Evolutionary conservation across 2,113 vertebrate genomes (phyloP).

Genomic region (Mormyrus lacerda): DNA sequence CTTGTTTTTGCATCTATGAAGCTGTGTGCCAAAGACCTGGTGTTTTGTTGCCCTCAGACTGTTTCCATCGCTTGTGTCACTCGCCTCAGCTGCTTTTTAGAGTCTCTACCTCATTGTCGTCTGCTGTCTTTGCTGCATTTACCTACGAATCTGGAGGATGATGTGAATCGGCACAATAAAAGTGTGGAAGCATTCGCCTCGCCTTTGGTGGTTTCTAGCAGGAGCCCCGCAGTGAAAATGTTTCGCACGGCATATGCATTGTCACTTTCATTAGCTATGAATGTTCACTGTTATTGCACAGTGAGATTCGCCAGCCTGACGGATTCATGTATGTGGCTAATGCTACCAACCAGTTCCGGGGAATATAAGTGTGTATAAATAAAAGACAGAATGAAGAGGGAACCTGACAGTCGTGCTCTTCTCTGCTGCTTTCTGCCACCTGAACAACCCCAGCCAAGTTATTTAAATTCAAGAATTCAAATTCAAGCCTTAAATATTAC

Average conservation of each 20-base stretch:
- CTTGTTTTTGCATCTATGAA: conserved; percentile 60
- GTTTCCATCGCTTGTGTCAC: conserved; percentile 69
- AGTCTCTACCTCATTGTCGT: conserved; percentile 99
- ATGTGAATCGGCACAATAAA: conserved; percentile 96
- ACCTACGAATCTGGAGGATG: conserved; percentile 89
- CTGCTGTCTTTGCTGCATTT: conserved; percentile 87
- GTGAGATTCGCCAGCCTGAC: background rate
- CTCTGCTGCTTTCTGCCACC: background rate
- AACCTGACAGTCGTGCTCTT: background rate
- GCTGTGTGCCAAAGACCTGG: conserved; percentile 94
- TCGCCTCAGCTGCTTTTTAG: conserved; percentile 91
- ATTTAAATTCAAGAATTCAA: background rate
- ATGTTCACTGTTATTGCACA: background rate
- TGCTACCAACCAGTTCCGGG: background rate
- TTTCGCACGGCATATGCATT: background rate
- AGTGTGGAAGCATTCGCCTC: conserved; percentile 88
- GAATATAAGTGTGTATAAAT: background rate
- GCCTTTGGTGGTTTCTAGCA: conserved; percentile 20
- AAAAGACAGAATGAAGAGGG: background rate
- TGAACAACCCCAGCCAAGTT: background rate
- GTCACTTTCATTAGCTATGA: background rate
- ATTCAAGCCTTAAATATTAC: background rate
- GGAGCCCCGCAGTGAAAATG: background rate
- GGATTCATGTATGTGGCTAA: background rate
- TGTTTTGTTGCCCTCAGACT: conserved; percentile 51